phyloP scores from a whole-genome alignment of 2,888 invertebrate genomes.

The Stegana nigrithorax region DNA sequence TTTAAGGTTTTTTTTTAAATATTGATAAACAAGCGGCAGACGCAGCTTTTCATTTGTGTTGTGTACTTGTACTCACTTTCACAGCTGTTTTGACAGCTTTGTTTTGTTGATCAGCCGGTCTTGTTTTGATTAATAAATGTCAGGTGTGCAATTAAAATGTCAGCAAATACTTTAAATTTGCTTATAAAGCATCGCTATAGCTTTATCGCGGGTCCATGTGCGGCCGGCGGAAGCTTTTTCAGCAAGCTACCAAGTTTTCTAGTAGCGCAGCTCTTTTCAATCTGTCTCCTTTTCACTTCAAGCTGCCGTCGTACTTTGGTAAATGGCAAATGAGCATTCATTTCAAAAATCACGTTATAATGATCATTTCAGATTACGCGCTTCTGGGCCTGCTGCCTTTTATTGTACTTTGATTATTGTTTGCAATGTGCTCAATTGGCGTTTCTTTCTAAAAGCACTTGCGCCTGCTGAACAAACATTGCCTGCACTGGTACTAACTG shows the following conservation, averaged over 20 bases:
- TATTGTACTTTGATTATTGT: conserved; percentile 71
- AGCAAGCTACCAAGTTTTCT: conserved; percentile 71
- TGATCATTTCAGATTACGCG: conserved; percentile 41
- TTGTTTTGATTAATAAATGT: too few species aligned
- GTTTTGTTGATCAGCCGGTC: too few species aligned
- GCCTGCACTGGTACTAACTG: conserved; percentile 72
- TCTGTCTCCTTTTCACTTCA: too few species aligned
- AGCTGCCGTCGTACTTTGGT: too few species aligned
- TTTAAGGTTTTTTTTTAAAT: too few species aligned
- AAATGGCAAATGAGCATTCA: too few species aligned
- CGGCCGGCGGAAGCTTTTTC: conserved; percentile 72
- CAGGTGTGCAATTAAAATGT: too few species aligned
- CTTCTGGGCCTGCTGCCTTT: conserved; percentile 66
- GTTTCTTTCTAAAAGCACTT: conserved; percentile 73
- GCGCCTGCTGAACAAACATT: conserved; percentile 72
- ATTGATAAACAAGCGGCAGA: too few species aligned
- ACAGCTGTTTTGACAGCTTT: too few species aligned
- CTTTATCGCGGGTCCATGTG: conserved; percentile 70
- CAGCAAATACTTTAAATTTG: conserved; percentile 11
- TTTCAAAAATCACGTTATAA: too few species aligned
- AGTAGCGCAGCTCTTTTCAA: conserved; percentile 30
- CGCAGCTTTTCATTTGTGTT: too few species aligned
- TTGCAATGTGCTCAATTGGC: conserved; percentile 72
- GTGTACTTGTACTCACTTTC: too few species aligned
- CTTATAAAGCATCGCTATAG: conserved; percentile 53